phyloP scores from a whole-genome alignment of 2,113 vertebrate genomes.

The Pionites leucogaster region DNA sequence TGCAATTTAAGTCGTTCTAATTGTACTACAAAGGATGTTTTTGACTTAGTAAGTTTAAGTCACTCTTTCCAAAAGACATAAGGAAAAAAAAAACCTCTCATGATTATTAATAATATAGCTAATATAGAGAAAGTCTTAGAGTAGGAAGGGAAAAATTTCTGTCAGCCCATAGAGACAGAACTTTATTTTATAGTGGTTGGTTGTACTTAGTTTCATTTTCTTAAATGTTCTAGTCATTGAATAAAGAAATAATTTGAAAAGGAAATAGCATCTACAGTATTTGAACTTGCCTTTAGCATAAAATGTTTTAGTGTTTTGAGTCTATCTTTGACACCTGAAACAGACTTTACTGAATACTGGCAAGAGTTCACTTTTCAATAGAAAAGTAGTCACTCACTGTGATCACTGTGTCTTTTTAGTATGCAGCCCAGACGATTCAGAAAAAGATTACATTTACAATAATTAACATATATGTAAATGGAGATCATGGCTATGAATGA shows the following conservation, averaged over 20 bases:
- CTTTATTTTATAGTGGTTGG: constrained; percentile 44
- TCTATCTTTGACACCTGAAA: constrained; percentile 65
- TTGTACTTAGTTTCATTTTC: constrained; percentile 52
- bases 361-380: constrained; percentile 77
- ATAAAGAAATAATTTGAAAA: constrained; percentile 72
- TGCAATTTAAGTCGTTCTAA: constrained; percentile 65
- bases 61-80: constrained; percentile 55
- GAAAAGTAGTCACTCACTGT: constrained; percentile 75
- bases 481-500: constrained; percentile 89
- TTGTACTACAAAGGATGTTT: constrained; percentile 66
- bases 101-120: constrained; percentile 59
- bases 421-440: constrained; percentile 86
- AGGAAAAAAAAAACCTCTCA: constrained; percentile 12
- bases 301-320: constrained; percentile 72
- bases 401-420: constrained; percentile 84
- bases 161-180: constrained; percentile 19
- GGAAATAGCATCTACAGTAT: constrained; percentile 59
- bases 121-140: constrained; percentile 41
- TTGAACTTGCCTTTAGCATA: constrained; percentile 70
- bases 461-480: constrained; percentile 91
- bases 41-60: constrained; percentile 55
- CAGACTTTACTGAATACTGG: constrained; percentile 66
- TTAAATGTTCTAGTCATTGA: constrained; percentile 50
- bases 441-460: constrained; percentile 88
- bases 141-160: constrained; percentile 24